Evolutionary conservation across 2,888 invertebrate genomes (phyloP).

Genomic region (Ochlodes sylvanus): DNA sequence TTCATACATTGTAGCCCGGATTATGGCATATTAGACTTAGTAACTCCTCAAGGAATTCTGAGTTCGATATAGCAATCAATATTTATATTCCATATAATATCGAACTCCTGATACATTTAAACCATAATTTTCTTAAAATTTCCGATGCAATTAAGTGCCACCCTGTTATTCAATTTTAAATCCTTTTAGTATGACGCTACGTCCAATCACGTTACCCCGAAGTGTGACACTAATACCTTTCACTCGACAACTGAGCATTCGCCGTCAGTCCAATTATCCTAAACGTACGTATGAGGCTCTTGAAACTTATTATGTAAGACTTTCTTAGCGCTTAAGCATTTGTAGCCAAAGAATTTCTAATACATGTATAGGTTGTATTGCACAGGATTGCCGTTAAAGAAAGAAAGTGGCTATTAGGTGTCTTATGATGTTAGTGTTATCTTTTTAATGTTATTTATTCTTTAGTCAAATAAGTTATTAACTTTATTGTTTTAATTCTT

Average conservation of each 20-base stretch:
- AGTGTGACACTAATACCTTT: slow-evolving; percentile 3
- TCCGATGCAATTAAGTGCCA: not conserved
- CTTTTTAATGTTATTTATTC: too few species aligned
- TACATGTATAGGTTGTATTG: not conserved
- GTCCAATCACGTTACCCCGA: not conserved
- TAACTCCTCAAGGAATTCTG: too few species aligned
- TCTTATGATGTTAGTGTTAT: too few species aligned
- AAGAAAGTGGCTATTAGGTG: too few species aligned
- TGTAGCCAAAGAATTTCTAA: not conserved
- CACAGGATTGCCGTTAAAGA: not conserved
- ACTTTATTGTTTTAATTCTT: too few species aligned
- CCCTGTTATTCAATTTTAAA: not conserved
- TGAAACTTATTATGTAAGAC: slow-evolving; percentile 3
- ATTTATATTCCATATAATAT: too few species aligned
- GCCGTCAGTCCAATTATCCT: slow-evolving; percentile 6
- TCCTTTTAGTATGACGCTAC: slow-evolving; percentile 3
- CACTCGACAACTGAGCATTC: not conserved
- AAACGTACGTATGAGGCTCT: slow-evolving; percentile 10
- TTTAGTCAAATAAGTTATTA: too few species aligned
- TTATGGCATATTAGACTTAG: too few species aligned
- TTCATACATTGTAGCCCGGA: too few species aligned
- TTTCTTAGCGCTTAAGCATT: not conserved
- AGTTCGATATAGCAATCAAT: too few species aligned
- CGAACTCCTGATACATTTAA: too few species aligned
- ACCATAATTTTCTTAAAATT: too few species aligned